Evolutionary conservation across 2,888 invertebrate species (phyloP), one percentile per base, ranked within the genome.

Genomic region (Polymixis lichenea): DNA sequence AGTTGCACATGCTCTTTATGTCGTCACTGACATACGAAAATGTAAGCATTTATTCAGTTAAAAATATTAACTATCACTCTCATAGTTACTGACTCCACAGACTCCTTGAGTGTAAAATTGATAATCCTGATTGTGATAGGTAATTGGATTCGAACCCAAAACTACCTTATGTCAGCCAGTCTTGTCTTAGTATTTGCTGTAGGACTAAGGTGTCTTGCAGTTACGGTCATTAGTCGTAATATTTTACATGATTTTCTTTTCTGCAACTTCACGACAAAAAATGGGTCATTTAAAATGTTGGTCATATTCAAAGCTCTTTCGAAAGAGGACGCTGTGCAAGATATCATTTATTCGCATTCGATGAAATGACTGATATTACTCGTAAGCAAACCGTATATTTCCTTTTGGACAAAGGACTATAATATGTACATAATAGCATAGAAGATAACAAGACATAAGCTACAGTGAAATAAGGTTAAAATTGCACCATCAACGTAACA

Each of bases 41-140:
- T 19, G 46, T 0, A 46, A 3, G 3, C 19, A 22, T 53, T 11
- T 72, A 25, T 62, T 43, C 28, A 68, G 17, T 19, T 53, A 9
- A 15, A 28, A 53, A 32, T 62, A 49, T 64, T 53, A 64, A 65
- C 8, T 28, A 22, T 46, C 32, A 38, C 25, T 38, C 13, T 28
- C 25, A 28, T 22, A 60, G n/a, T 51, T 15, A 58, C 61, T 77
- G 60, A 58, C 19, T 68, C 58, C 58, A 43, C 78, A 66, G 70
- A 60, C 69, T n/a, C 76, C 17, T 64, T 56, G 32, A 61, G 62
- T 73, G 51, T 60, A 73, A 82, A 80, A 73, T 61, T 68, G 2
- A 64, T 68, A 8, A 61, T 32, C 11, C 6, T 19, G 32, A 60
- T 60, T 0, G 19, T 60, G n/a, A 5, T 5, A n/a, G 55, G 17